phyloP scores from a whole-genome alignment of 1,140 invertebrate genomes.

The Medauroidea extradentata region DNA sequence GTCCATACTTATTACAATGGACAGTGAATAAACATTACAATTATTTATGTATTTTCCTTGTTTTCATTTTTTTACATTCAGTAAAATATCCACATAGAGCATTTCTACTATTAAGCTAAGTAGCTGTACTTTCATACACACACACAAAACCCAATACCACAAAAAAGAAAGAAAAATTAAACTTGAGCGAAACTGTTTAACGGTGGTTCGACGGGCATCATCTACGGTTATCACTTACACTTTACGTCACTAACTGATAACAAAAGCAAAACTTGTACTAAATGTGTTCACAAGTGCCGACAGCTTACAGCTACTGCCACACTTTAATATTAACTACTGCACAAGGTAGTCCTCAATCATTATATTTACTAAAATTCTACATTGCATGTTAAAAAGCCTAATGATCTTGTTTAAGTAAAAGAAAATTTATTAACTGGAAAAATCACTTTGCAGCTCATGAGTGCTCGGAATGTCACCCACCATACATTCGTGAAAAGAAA shows the following conservation, averaged over 20 bases:
- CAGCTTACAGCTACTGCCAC: background rate
- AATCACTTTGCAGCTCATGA: conserved; percentile 1
- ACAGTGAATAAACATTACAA: background rate
- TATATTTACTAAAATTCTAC: background rate
- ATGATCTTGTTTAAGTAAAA: background rate
- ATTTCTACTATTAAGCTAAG: conserved; percentile 1
- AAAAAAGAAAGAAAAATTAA: background rate
- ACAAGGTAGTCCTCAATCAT: background rate
- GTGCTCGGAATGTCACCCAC: conserved; percentile 5
- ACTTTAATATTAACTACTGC: background rate
- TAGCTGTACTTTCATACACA: background rate
- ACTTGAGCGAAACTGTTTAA: background rate
- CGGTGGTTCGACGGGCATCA: background rate
- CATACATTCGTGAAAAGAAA: background rate
- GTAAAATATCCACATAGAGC: conserved; percentile 5
- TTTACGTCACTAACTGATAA: background rate
- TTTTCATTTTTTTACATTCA: conserved; percentile 5
- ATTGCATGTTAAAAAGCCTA: background rate
- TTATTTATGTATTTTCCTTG: conserved; percentile 2
- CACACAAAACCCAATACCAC: background rate
- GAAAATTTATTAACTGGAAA: no score
- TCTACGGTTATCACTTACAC: background rate
- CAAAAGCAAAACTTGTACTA: background rate
- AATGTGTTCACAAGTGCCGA: background rate
- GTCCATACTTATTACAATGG: background rate